Percentiles rank a stretch among this genome's conserved stretches.
phyloP scores from a whole-genome alignment of 2,888 invertebrate genomes.

The Halocaridina rubra region DNA sequence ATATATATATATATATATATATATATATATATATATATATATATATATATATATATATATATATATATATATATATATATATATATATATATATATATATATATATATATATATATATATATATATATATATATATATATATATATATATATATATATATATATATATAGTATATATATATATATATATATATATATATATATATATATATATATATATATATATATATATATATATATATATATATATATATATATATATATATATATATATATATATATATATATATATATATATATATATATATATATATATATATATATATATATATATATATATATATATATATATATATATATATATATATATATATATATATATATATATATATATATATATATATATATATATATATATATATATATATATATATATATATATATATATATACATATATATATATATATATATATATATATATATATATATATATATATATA shows the following conservation, averaged over 20 bases:
- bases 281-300: not conserved
- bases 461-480: not conserved
- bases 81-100: not conserved
- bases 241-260: not conserved
- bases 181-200: not conserved
- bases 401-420: conserved; percentile 4
- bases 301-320: conserved; percentile 8
- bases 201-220: not conserved
- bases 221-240: not conserved
- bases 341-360: not conserved
- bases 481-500: not conserved
- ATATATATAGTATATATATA: not conserved
- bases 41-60: not conserved
- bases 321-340: not conserved
- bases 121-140: not conserved
- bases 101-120: not conserved
- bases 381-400: conserved; percentile 8
- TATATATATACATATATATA: not conserved
- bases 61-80: not conserved
- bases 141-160: not conserved
- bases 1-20: not conserved
- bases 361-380: not conserved
- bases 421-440: not conserved
- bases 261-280: not conserved
- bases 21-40: not conserved